Evolutionary conservation across 2,888 invertebrate genomes (phyloP), one percentile per base, ranked within the genome.

Genomic region (Pammene fasciana): DNA sequence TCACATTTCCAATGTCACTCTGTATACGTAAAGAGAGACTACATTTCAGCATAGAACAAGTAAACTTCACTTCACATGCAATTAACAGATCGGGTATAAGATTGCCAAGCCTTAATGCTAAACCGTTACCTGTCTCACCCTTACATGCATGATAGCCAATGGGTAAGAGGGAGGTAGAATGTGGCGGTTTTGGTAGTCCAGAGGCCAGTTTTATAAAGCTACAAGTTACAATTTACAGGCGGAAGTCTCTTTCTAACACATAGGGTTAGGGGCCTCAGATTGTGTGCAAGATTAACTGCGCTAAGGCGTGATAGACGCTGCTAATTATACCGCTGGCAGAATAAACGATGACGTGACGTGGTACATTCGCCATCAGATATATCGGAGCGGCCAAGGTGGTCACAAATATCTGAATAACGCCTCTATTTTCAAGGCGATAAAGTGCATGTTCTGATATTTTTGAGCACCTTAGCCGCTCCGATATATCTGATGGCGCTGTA

Each of bases 51-150:
- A 14, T 54, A 43, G 11, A 3, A 26, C 8, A 5, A 45, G 26
- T 14, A 14, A n/a, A 45, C 26, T 59, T 59, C n/a, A 45, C 26
- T 59, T 59, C n/a, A 26, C 45, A 45, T 45, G 64, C 55, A 55
- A 55, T 64, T 65, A 65, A 65, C 55, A 65, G 64, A 55, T 65
- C 54, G 54, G 34, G 45, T 10, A 7, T 54, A 45, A 65, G 54
- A 65, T 65, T 65, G 55, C 45, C 16, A 34, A 11, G 52, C 14
- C 14, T 45, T 62, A 62, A 52, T 38, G 61, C 18, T 50, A n/a
- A 38, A 4, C 8, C 50, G 16, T 46, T 59, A 52, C 18, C 50
- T 10, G 18, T 38, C 18, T n/a, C 41, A n/a, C 62, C n/a, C 38
- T 50, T 11, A 41, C 52, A 41, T 9, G 18, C 7, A 1, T 6